A percentile compares a stretch with the other conserved stretches of the same genome.
These are phyloP conservation scores for Chrysolophus pictus DNA, from an alignment of 2,797 vertebrate genomes.

Conservation along the genomic window DNA sequence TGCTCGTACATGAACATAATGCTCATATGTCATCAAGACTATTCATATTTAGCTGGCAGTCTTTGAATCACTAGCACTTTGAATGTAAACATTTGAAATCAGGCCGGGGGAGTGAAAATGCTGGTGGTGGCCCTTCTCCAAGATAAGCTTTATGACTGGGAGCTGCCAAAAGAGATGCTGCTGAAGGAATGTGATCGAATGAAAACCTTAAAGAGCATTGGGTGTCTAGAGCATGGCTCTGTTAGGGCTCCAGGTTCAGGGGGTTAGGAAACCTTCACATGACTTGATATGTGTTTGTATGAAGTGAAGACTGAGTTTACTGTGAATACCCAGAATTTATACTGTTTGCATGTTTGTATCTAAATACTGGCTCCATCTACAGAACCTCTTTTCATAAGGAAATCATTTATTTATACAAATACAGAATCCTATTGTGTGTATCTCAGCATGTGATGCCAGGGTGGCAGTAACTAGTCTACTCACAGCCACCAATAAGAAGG, in stretches of 20 bases:
- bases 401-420: background rate
- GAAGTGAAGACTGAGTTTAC: background rate
- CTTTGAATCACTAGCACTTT: background rate
- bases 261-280: background rate
- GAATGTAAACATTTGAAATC: constrained; percentile 15
- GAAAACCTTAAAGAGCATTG: background rate
- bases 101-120: background rate
- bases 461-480: background rate
- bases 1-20: background rate
- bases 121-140: background rate
- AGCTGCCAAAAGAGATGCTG: background rate
- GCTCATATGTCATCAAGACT: background rate
- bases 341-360: background rate
- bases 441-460: background rate
- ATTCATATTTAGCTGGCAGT: background rate
- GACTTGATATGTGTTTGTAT: background rate
- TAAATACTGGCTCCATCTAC: background rate
- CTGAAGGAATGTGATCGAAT: background rate
- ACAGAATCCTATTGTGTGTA: background rate
- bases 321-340: background rate
- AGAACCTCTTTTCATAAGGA: constrained; percentile 4
- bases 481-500: background rate
- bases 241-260: background rate
- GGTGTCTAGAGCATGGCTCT: background rate
- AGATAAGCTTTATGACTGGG: background rate